Conservation (phyloP, 2,113 vertebrate genomes). For the Callionymus lyra region DNA sequence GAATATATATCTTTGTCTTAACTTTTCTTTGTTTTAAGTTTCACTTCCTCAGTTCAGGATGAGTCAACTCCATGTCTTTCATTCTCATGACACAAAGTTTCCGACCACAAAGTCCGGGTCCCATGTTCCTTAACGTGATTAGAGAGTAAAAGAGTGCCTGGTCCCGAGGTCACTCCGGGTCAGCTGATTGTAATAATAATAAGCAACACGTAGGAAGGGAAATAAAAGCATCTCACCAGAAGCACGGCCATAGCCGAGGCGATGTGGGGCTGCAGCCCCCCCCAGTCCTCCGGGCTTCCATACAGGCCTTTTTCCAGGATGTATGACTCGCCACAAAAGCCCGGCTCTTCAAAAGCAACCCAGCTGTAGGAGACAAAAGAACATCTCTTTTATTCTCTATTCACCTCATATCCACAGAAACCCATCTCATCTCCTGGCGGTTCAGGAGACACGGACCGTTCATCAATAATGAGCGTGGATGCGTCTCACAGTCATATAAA, state of each 20-base stretch:
- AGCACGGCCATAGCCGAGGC: conserved; percentile 79
- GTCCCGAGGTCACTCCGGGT: too few relatives aligned
- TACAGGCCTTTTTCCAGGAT: conserved; percentile 85
- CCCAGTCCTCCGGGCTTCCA: conserved; percentile 80
- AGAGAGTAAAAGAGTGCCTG: not conserved
- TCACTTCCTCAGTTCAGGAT: conserved; percentile 5
- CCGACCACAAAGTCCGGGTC: not conserved
- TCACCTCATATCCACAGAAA: too few relatives aligned
- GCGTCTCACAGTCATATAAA: too few relatives aligned
- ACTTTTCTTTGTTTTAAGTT: too few relatives aligned
- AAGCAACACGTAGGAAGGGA: conserved; percentile 17
- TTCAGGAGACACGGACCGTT: too few relatives aligned
- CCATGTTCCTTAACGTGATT: conserved; percentile 4
- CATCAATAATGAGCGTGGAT: too few relatives aligned
- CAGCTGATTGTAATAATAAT: too few relatives aligned
- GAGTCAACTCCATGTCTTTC: conserved; percentile 31
- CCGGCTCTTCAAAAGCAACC: conserved; percentile 82
- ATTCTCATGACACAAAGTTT: conserved; percentile 26
- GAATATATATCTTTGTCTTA: too few relatives aligned
- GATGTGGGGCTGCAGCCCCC: conserved; percentile 69
- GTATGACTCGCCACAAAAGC: conserved; percentile 81
- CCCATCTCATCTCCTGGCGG: too few relatives aligned
- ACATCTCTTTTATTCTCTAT: not conserved
- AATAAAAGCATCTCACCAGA: conserved; percentile 67
- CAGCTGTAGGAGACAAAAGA: conserved; percentile 64